phyloP scores from a whole-genome alignment of 1,140 invertebrate species.

The Sminthurides bifidus region DNA sequence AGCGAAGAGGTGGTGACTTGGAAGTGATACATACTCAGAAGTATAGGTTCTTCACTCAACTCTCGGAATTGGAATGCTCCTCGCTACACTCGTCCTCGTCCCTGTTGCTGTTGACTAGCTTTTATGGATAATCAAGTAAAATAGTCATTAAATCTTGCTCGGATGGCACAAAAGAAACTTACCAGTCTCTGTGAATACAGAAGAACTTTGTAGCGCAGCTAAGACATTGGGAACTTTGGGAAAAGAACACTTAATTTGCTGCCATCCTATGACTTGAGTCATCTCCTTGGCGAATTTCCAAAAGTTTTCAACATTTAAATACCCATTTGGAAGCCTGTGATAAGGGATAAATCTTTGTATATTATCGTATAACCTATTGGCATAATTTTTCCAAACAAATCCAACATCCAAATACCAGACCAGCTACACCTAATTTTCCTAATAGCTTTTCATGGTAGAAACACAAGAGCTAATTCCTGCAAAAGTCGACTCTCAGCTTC shows the following conservation, averaged over 20 bases:
- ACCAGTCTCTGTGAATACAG: constrained; percentile 71
- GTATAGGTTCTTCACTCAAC: not conserved
- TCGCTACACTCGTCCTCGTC: not conserved
- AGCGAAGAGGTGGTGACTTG: not conserved
- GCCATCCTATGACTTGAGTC: constrained; percentile 77
- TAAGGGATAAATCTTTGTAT: constrained; percentile 7
- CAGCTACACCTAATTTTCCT: too few species aligned
- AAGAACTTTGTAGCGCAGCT: constrained; percentile 63
- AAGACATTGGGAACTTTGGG: constrained; percentile 65
- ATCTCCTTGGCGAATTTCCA: constrained; percentile 81
- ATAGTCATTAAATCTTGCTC: too few species aligned
- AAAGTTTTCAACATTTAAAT: constrained; percentile 83
- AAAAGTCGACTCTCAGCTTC: too few species aligned
- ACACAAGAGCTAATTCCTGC: too few species aligned
- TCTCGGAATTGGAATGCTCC: not conserved
- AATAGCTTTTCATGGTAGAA: too few species aligned
- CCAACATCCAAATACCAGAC: too few species aligned
- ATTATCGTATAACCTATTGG: too few species aligned
- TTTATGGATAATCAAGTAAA: too few species aligned
- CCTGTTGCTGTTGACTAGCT: too few species aligned
- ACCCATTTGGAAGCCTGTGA: constrained; percentile 63
- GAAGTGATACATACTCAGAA: not conserved
- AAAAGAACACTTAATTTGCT: constrained; percentile 75
- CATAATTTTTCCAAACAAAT: too few species aligned
- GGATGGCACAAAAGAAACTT: constrained; percentile 34